Conservation (phyloP, 2,113 vertebrate genomes). For the Apteryx owenii region DNA sequence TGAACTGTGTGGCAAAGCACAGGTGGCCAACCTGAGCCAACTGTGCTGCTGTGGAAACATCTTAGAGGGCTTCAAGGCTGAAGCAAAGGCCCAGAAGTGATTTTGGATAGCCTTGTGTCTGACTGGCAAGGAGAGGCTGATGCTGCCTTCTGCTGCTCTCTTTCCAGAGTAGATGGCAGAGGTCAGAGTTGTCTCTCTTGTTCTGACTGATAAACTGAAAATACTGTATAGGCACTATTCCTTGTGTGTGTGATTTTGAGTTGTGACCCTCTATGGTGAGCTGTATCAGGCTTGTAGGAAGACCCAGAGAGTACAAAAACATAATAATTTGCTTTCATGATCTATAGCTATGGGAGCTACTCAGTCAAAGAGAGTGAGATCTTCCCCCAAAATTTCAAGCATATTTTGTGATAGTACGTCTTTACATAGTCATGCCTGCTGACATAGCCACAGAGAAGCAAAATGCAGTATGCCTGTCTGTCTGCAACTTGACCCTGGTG, state of each 20-base stretch:
- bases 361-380: not conserved
- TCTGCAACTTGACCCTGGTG: not conserved
- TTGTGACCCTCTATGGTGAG: not conserved
- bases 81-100: not conserved
- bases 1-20: not conserved
- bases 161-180: not conserved
- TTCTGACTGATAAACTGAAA: not conserved
- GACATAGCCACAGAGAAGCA: not conserved
- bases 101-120: not conserved
- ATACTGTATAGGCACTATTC: not conserved
- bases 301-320: not conserved
- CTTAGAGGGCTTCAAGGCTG: not conserved
- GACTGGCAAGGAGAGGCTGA: not conserved
- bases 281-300: not conserved
- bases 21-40: not conserved
- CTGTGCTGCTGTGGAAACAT: fast-evolving
- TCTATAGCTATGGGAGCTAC: not conserved
- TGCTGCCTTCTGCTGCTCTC: not conserved
- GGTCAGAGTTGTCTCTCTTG: not conserved
- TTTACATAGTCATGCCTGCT: not conserved
- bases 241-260: not conserved
- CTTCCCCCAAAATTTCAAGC: not conserved
- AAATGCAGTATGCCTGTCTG: not conserved
- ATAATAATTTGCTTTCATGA: not conserved
- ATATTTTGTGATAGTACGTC: not conserved